phyloP scores from a whole-genome alignment of 2,797 vertebrate species.

The Characodon lateralis region DNA sequence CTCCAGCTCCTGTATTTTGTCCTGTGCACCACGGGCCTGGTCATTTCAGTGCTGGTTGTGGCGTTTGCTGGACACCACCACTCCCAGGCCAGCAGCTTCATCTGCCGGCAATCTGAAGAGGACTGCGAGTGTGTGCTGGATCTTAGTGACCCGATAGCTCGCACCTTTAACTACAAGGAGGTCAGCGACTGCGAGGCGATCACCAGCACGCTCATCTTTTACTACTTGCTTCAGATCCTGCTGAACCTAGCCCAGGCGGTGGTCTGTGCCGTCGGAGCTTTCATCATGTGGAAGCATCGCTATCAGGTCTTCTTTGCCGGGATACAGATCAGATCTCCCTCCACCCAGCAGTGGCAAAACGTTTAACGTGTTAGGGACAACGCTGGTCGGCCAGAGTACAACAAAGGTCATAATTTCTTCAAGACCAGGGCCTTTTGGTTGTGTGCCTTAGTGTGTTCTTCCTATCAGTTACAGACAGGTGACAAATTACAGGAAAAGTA shows the following conservation, averaged over 20 bases:
- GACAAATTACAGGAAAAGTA: slow-evolving; percentile 2
- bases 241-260: slow-evolving; percentile 88
- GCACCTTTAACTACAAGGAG: slow-evolving; percentile 85
- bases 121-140: slow-evolving; percentile 88
- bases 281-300: slow-evolving; percentile 95
- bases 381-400: slow-evolving; percentile 10
- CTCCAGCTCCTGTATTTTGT: slow-evolving; percentile 90
- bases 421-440: slow-evolving; percentile 16
- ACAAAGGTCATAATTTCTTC: neutral
- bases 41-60: slow-evolving; percentile 86
- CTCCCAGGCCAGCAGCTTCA: slow-evolving; percentile 79
- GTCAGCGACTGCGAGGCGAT: slow-evolving; percentile 83
- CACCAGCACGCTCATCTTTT: slow-evolving; percentile 82
- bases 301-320: slow-evolving; percentile 96
- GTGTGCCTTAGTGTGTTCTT: slow-evolving; percentile 32
- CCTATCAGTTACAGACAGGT: slow-evolving; percentile 18
- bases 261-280: slow-evolving; percentile 86
- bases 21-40: slow-evolving; percentile 85
- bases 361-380: slow-evolving; percentile 59
- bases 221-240: slow-evolving; percentile 88
- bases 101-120: slow-evolving; percentile 65
- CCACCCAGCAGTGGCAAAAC: slow-evolving; percentile 76
- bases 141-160: slow-evolving; percentile 84
- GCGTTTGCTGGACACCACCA: slow-evolving; percentile 90
- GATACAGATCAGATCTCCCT: slow-evolving; percentile 72